These are phyloP conservation scores for Poeciliopsis retropinna DNA, from an alignment of 2,113 vertebrate species.

Conservation along the genomic window DNA sequence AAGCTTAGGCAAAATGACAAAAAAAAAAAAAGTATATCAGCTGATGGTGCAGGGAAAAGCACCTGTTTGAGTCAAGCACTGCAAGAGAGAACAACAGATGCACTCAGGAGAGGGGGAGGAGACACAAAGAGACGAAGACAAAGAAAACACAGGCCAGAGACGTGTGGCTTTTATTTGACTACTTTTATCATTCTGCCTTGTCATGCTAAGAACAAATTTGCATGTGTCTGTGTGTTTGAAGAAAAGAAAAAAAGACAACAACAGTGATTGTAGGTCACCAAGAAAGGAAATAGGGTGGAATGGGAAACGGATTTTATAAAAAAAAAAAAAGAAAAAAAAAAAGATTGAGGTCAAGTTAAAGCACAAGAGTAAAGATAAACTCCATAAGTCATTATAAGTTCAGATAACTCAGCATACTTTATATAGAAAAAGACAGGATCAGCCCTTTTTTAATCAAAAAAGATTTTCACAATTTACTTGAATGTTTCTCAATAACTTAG, in stretches of 20 bases:
- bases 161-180: slow-evolving; percentile 73
- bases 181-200: slow-evolving; percentile 66
- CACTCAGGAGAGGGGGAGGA: slow-evolving; percentile 56
- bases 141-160: slow-evolving; percentile 61
- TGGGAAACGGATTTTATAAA: neutral
- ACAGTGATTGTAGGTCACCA: slow-evolving; percentile 48
- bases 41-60: slow-evolving; percentile 80
- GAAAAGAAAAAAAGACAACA: slow-evolving; percentile 38
- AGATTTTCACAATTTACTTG: too few species aligned
- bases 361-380: neutral
- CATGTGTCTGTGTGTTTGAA: slow-evolving; percentile 36
- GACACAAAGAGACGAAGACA: slow-evolving; percentile 41
- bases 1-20: slow-evolving; percentile 16
- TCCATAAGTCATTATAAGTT: neutral
- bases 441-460: neutral
- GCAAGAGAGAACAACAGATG: slow-evolving; percentile 56
- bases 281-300: slow-evolving; percentile 15
- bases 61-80: slow-evolving; percentile 83
- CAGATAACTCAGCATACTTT: neutral
- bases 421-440: neutral
- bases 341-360: neutral
- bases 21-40: slow-evolving; percentile 52
- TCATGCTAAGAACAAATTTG: slow-evolving; percentile 69
- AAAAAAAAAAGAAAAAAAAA: neutral
- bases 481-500: too few species aligned